Base-by-base conservation (phyloP, 2,888 invertebrate genomes). In the Leptogaster cylindrica region DNA sequence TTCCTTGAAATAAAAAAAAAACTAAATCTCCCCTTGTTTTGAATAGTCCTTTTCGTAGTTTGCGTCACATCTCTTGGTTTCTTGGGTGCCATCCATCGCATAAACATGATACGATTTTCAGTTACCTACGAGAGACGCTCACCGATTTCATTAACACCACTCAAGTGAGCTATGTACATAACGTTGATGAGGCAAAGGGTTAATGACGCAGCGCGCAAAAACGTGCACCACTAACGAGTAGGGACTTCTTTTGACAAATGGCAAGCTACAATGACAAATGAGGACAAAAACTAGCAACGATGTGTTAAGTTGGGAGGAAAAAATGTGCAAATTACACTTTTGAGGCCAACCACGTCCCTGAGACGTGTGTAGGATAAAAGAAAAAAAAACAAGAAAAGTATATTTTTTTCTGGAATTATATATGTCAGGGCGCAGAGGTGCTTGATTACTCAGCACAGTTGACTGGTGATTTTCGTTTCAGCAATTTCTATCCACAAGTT, bases 281-380 rank as follows among this genome's bases (percentile, higher is more conserved):
- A 36, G 36, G 36, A 36, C 36, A 36, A 36, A 36, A 36, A 36
- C 36, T 36, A 36, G 36, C 36, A 36, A 36, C 36, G 36, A 36
- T 36, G 36, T 36, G 36, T 36, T 36, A 36, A 36, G 36, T 36
- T 36, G n/a, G n/a, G 36, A 12, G n/a, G 36, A 36, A 36, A 36
- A 36, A 36, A 36, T 36, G 7, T 36, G 10, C 7, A 36, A 36
- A 36, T 36, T 36, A 36, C 36, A 36, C 36, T 36, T 36, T n/a
- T 6, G 36, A 36, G 36, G 36, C 10, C 7, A 36, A 36, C 36
- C 10, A 36, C n/a, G 36, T 36, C 36, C 36, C 36, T 36, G 36
- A 36, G 36, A 36, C 36, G 36, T 36, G 36, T 36, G 12, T 36
- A n/a, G 36, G 36, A 14, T 12, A 36, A 36, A 36, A 36, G n/a